Evolutionary conservation across 37 sponge, comb jelly and placozoan genomes (phyloP).

Genomic region (Geodia barretti): DNA sequence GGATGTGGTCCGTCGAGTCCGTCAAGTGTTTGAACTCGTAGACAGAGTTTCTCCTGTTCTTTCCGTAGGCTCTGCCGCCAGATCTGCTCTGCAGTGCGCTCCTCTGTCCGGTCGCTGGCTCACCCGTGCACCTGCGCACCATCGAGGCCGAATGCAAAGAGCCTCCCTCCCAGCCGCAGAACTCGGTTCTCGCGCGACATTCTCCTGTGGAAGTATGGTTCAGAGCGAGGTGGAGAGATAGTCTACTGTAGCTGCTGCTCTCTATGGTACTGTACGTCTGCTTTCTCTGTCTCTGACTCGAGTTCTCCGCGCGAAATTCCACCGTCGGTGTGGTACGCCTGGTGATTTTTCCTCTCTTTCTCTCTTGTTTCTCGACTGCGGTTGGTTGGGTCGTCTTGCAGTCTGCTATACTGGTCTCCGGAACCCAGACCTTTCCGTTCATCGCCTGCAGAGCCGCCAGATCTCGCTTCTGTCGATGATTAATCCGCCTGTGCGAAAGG

Average conservation of each 20-base stretch:
- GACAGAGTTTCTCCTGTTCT: not conserved
- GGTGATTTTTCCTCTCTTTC: conserved; percentile 15
- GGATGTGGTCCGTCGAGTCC: conserved; percentile 9
- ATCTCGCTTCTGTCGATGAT: not conserved
- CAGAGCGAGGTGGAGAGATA: not conserved
- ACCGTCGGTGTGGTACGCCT: conserved; percentile 47
- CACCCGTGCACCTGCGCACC: not conserved
- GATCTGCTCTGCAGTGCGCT: conserved; percentile 13
- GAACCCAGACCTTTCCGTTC: conserved; percentile 20
- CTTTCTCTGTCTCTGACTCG: not conserved
- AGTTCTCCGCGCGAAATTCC: not conserved
- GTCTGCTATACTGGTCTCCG: conserved; percentile 17
- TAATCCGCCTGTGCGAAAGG: not conserved
- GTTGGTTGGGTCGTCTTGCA: not conserved
- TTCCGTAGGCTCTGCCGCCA: not conserved
- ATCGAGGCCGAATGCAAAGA: not conserved
- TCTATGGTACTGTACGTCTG: conserved; percentile 10
- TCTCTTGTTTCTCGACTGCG: not conserved
- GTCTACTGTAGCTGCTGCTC: not conserved
- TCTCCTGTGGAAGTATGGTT: not conserved
- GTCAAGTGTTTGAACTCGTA: conserved; percentile 35
- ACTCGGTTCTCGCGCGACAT: not conserved
- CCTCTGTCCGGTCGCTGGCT: conserved; percentile 10
- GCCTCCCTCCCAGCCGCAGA: conserved; percentile 34
- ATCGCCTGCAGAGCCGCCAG: not conserved